phyloP scores from a whole-genome alignment of 2,113 vertebrate genomes.

The Burhinus bistriatus region DNA sequence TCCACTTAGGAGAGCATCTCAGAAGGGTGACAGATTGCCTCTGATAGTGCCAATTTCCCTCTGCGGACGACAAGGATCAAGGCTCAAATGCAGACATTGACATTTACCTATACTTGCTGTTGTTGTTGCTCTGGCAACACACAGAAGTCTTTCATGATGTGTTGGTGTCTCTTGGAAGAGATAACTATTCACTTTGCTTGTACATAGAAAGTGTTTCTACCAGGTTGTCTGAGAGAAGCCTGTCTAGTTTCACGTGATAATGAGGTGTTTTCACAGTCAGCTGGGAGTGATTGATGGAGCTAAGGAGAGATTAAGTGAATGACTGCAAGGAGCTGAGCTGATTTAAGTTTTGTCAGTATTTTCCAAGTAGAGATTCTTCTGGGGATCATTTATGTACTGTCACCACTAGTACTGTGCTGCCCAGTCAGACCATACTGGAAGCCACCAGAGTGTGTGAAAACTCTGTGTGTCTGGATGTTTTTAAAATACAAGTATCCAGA shows the following conservation, averaged over 20 bases:
- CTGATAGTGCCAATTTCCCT: fast-evolving
- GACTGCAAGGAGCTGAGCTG: not conserved
- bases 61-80: not conserved
- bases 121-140: not conserved
- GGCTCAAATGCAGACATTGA: not conserved
- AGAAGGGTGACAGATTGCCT: not conserved
- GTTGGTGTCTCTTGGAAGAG: not conserved
- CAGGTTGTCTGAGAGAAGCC: not conserved
- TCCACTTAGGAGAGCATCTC: not conserved
- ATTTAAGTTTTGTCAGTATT: not conserved
- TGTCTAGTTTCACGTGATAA: not conserved
- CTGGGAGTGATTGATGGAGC: not conserved
- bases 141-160: not conserved
- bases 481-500: not conserved
- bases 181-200: not conserved
- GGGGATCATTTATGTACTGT: not conserved
- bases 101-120: not conserved
- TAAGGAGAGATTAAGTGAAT: not conserved
- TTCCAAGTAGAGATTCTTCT: not conserved
- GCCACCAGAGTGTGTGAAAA: not conserved
- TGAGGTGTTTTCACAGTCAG: not conserved
- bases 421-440: not conserved
- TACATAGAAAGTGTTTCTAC: not conserved
- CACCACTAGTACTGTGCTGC: not conserved
- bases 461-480: not conserved